Conservation (phyloP, 2,113 vertebrate species). For the Brachyistius frenatus region DNA sequence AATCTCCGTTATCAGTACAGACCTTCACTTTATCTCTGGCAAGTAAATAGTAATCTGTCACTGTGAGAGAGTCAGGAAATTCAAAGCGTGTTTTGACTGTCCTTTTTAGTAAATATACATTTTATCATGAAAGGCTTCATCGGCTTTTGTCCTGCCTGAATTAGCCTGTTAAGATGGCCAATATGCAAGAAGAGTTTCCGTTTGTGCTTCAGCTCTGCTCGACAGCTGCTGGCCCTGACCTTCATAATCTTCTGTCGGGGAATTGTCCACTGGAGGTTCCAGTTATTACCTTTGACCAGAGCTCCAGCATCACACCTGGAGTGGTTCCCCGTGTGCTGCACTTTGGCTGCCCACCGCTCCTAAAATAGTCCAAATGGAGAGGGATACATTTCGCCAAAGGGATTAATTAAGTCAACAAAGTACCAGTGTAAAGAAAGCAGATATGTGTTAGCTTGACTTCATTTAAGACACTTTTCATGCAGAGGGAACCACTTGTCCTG, state of each 20-base stretch:
- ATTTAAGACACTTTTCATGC: conserved; percentile 10
- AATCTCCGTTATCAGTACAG: background rate
- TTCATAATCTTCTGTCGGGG: conserved; percentile 4
- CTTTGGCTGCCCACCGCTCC: conserved; percentile 1
- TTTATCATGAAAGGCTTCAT: background rate
- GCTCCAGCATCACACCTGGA: background rate
- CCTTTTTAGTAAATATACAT: background rate
- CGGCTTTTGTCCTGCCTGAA: background rate
- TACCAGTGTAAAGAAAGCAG: background rate
- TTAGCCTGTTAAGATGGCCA: background rate
- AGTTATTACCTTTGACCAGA: conserved; percentile 2
- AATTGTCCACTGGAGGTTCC: background rate
- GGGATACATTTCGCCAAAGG: conserved; percentile 27
- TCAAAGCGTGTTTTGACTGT: conserved; percentile 6
- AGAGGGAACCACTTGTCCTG: background rate
- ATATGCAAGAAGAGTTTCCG: background rate
- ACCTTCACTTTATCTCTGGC: background rate
- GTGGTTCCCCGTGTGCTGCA: background rate
- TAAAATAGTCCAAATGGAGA: conserved; percentile 34
- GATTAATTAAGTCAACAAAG: conserved; percentile 57
- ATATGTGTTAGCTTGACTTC: background rate
- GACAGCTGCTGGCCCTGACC: background rate
- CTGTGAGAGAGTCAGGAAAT: background rate
- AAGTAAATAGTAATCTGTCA: conserved; percentile 3
- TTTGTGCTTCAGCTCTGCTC: background rate